Evolutionary conservation across 1,140 invertebrate species (phyloP), one percentile per base, ranked within the genome.

Genomic region (Apis florea): DNA sequence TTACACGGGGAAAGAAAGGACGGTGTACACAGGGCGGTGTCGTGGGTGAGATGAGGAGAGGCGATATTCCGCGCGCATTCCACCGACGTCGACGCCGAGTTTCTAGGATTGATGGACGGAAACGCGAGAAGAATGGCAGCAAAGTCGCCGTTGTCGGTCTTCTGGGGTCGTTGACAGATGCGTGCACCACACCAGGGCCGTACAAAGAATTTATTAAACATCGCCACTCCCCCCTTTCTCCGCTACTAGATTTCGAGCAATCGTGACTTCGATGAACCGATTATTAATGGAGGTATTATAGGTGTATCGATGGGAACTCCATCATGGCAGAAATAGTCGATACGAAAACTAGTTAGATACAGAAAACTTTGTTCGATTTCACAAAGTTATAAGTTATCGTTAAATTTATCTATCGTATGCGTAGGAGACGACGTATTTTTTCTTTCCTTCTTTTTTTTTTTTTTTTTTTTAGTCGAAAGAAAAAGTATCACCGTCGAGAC

Each of bases 21-120:
- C 80, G n/a, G 47, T 47, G n/a, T 13, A 17, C 59, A 19, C 31
- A 13, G 15, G 6, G 15, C 11, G 53, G 24, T 6, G 15, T 75
- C 49, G 64, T 75, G 70, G 78, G 64, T 81, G 82, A 74, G 64
- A 75, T 69, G 70, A 68, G 70, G 78, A 61, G 70, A 64, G 82
- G 66, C 70, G 82, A 75, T 83, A 69, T 81, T 83, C 71, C 49
- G 78, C 77, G 69, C 26, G 82, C 78, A 72, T 83, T 79, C 77
- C 76, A 49, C 10, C 69, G 69, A 70, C 63, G 64, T 77, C 75
- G 69, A 73, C 78, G 71, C 54, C 70, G 69, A 26, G 61, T 80
- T 61, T 67, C 72, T 72, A 83, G 77, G 81, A 85, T 85, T 85
- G 77, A 84, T 80, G 84, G 73, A 84, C 77, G 84, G 82, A 85